Conservation (phyloP, 2,113 vertebrate species). For the Calyptommatus sinebrachiatus region DNA sequence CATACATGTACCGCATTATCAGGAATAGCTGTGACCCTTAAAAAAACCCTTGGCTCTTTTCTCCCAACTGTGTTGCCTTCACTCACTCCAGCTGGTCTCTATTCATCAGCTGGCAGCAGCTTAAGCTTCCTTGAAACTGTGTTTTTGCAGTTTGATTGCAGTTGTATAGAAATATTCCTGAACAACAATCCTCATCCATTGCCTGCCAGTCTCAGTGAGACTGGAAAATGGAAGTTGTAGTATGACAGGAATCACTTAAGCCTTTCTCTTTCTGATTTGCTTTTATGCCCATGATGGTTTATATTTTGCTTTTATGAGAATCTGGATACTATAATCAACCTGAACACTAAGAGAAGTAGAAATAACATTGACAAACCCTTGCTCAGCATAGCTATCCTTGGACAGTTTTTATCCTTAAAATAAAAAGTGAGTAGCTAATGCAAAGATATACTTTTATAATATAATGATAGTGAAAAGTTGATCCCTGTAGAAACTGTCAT, state of each 20-base stretch:
- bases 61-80: neutral
- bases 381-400: neutral
- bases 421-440: too few species aligned
- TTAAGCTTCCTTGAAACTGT: too few species aligned
- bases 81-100: too few species aligned
- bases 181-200: too few species aligned
- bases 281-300: neutral
- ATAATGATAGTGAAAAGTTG: too few species aligned
- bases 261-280: neutral
- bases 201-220: too few species aligned
- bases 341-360: neutral
- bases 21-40: slow-evolving; percentile 17
- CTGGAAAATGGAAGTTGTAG: neutral
- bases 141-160: too few species aligned
- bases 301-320: neutral
- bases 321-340: too few species aligned
- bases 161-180: too few species aligned
- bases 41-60: neutral
- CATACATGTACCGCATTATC: slow-evolving; percentile 15
- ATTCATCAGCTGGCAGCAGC: too few species aligned
- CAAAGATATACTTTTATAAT: too few species aligned
- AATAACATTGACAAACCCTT: neutral
- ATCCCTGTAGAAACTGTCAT: too few species aligned
- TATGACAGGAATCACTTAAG: neutral
- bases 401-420: neutral